Conservation (phyloP, 2,888 invertebrate genomes). For the Nezara viridula region DNA sequence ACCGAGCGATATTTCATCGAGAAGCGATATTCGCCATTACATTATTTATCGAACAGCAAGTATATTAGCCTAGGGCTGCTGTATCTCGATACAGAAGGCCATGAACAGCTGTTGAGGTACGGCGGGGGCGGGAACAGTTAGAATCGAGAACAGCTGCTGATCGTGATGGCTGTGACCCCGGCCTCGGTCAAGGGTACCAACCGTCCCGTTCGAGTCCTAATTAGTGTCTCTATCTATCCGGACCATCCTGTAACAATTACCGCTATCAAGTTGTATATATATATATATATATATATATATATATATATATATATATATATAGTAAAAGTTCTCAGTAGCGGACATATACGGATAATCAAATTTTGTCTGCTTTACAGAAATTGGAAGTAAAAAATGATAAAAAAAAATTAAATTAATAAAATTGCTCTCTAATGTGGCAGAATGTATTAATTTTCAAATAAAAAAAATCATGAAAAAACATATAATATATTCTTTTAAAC, state of each 20-base stretch:
- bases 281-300: no score
- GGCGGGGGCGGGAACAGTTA: conserved; percentile 4
- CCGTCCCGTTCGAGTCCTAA: not conserved
- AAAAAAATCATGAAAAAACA: no score
- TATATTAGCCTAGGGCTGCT: not conserved
- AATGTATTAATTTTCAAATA: no score
- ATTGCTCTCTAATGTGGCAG: no score
- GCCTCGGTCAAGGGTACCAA: not conserved
- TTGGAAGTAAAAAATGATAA: no score
- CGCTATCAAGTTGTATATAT: no score
- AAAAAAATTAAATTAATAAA: no score
- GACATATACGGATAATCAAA: no score
- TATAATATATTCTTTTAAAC: no score
- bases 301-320: no score
- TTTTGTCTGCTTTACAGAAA: no score
- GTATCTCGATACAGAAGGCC: not conserved
- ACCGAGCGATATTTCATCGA: not conserved
- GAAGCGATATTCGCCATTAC: not conserved
- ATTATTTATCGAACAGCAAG: not conserved
- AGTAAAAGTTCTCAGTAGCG: no score
- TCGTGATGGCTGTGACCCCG: conserved; percentile 2
- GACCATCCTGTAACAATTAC: not conserved
- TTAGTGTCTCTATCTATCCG: not conserved
- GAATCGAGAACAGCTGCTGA: conserved; percentile 10
- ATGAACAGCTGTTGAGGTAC: not conserved